A percentile compares a stretch with the other conserved stretches of the same genome.
Evolutionary conservation across 2,797 vertebrate species (phyloP).

Genomic region (Labeo calbasu): DNA sequence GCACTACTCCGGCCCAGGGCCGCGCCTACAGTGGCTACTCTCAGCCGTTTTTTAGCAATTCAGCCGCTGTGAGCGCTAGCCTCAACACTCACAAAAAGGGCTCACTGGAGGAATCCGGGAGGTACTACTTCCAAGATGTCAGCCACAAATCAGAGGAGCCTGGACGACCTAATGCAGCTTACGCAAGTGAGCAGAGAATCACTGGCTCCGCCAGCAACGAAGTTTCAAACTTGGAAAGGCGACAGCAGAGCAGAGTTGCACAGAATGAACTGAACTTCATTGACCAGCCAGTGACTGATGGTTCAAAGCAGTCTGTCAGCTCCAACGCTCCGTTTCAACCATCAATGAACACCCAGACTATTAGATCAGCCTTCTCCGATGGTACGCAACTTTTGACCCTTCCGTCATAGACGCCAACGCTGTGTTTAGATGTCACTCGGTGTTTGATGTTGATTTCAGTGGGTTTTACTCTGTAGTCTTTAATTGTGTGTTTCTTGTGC

Average conservation of each 20-base stretch:
- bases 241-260: constrained; percentile 74
- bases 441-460: constrained; percentile 1
- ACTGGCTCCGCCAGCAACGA: constrained; percentile 77
- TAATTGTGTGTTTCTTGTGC: constrained; percentile 3
- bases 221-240: constrained; percentile 78
- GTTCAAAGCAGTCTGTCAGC: constrained; percentile 80
- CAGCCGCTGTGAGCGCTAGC: constrained; percentile 75
- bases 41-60: constrained; percentile 84
- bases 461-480: neutral
- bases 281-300: constrained; percentile 75
- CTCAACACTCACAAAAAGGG: constrained; percentile 78
- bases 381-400: constrained; percentile 75
- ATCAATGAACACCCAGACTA: constrained; percentile 79
- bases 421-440: neutral
- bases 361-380: constrained; percentile 84
- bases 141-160: constrained; percentile 79
- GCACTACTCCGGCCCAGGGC: constrained; percentile 82
- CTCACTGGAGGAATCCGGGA: constrained; percentile 80
- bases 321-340: constrained; percentile 81
- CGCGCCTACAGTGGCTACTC: constrained; percentile 85
- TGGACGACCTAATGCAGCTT: constrained; percentile 76
- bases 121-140: constrained; percentile 80
- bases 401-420: neutral
- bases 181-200: constrained; percentile 76
- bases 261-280: constrained; percentile 79